Evolutionary conservation across 1,140 invertebrate species (phyloP).

Genomic region (Lepidurus arcticus): DNA sequence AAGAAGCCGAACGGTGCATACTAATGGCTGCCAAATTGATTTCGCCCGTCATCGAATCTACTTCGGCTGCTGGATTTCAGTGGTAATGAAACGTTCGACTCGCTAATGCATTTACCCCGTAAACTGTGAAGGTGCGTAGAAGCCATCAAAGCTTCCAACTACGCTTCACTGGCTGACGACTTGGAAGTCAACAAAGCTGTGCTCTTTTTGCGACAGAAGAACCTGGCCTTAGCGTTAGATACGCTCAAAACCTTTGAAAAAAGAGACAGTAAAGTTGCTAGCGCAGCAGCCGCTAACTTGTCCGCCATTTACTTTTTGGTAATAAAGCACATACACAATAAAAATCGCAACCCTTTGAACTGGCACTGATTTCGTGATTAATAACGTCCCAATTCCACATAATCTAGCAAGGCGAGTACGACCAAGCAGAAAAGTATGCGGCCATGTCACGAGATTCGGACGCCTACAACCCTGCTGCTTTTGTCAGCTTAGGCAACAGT

Average conservation of each 20-base stretch:
- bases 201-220: slow-evolving; percentile 77
- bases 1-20: slow-evolving; percentile 76
- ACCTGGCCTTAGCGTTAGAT: slow-evolving; percentile 74
- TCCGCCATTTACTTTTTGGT: slow-evolving; percentile 84
- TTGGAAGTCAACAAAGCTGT: slow-evolving; percentile 91
- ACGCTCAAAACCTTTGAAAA: slow-evolving; percentile 84
- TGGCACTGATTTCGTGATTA: neutral
- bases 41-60: slow-evolving; percentile 73
- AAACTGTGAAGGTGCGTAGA: slow-evolving; percentile 57
- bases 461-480: slow-evolving; percentile 71
- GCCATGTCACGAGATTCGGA: slow-evolving; percentile 69
- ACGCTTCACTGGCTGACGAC: slow-evolving; percentile 72
- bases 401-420: slow-evolving; percentile 69
- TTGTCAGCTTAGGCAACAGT: slow-evolving; percentile 86
- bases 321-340: slow-evolving; percentile 39
- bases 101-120: neutral
- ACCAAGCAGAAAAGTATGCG: slow-evolving; percentile 75
- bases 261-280: slow-evolving; percentile 70
- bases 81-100: slow-evolving; percentile 42
- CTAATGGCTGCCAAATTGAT: slow-evolving; percentile 88
- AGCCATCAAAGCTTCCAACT: slow-evolving; percentile 65
- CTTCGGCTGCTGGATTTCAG: slow-evolving; percentile 65
- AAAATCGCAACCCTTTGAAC: neutral
- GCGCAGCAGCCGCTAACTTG: slow-evolving; percentile 81
- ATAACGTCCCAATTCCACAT: slow-evolving; percentile 33